A percentile compares a stretch with the other conserved stretches of the same genome.
Conservation (phyloP, 2,113 vertebrate genomes). For the Symphodus melops region DNA sequence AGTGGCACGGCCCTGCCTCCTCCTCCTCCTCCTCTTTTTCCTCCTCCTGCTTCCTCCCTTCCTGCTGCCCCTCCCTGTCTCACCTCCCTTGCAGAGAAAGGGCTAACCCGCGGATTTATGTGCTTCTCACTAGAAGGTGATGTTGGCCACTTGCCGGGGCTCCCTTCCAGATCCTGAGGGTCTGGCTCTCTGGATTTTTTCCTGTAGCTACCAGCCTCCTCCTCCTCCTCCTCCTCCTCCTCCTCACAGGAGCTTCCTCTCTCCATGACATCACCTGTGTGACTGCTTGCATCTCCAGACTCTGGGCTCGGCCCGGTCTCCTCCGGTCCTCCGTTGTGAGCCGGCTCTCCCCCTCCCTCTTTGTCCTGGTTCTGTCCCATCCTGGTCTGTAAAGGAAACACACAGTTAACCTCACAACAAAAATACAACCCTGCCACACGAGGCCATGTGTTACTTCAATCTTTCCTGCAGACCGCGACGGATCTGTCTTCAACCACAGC, state of each 20-base stretch:
- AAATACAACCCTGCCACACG: slow-evolving; percentile 23
- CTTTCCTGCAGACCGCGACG: slow-evolving; percentile 4
- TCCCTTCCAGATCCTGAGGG: slow-evolving; percentile 52
- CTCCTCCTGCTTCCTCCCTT: slow-evolving; percentile 59
- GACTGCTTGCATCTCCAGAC: slow-evolving; percentile 45
- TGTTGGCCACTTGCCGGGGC: slow-evolving; percentile 64
- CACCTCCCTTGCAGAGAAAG: slow-evolving; percentile 65
- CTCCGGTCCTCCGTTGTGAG: slow-evolving; percentile 41
- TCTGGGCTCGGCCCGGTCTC: slow-evolving; percentile 42
- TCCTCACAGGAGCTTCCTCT: slow-evolving; percentile 57
- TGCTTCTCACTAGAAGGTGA: slow-evolving; percentile 74
- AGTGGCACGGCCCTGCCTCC: slow-evolving; percentile 61
- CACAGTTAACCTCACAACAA: slow-evolving; percentile 55
- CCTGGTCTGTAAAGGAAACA: slow-evolving; percentile 75
- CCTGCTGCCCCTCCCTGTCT: slow-evolving; percentile 74
- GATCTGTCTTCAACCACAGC: slow-evolving; percentile 21
- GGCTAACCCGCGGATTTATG: slow-evolving; percentile 54
- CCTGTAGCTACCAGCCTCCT: slow-evolving; percentile 25
- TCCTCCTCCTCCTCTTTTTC: slow-evolving; percentile 59
- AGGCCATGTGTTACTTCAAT: slow-evolving; percentile 38
- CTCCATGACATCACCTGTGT: slow-evolving; percentile 55
- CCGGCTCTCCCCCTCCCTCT: slow-evolving; percentile 61
- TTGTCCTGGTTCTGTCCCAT: slow-evolving; percentile 86
- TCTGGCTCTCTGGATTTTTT: slow-evolving; percentile 58
- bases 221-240: slow-evolving; percentile 33